Evolutionary conservation across 2,888 invertebrate species (phyloP).

Genomic region (Mythimna lalbum): DNA sequence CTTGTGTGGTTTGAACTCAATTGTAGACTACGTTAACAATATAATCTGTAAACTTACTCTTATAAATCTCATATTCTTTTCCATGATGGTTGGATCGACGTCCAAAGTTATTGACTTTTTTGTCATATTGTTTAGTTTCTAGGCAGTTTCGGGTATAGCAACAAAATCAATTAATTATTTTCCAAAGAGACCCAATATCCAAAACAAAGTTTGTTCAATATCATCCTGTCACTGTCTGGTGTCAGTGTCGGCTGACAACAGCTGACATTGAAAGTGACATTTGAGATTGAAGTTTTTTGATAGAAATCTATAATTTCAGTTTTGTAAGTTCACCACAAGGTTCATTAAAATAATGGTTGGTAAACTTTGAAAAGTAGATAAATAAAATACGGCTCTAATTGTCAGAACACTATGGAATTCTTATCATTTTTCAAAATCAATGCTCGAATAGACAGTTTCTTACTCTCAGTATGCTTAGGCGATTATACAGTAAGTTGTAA

Average conservation of each 20-base stretch:
- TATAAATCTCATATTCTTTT: slow-evolving; percentile 89
- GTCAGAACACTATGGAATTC: too few species aligned
- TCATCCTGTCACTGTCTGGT: not conserved
- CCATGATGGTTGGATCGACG: slow-evolving; percentile 91
- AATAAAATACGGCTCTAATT: too few species aligned
- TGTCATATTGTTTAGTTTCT: slow-evolving; percentile 76
- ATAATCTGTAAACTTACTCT: slow-evolving; percentile 71
- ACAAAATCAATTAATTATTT: slow-evolving; percentile 51
- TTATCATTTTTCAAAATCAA: too few species aligned
- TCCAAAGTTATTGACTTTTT: slow-evolving; percentile 90
- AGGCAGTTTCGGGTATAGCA: slow-evolving; percentile 46
- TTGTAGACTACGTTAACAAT: not conserved
- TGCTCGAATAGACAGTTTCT: too few species aligned
- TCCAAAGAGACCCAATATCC: slow-evolving; percentile 12
- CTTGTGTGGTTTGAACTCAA: not conserved
- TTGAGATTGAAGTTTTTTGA: not conserved
- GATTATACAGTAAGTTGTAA: too few species aligned
- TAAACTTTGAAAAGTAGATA: not conserved
- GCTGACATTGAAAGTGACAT: not conserved
- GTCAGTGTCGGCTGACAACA: not conserved
- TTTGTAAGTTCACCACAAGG: not conserved
- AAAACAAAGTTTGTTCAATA: not conserved
- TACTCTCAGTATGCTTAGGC: too few species aligned
- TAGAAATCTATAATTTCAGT: too few species aligned
- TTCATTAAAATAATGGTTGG: not conserved